Evolutionary conservation across 2,113 vertebrate genomes (phyloP), one percentile per base, ranked within the genome.

Genomic region (Nerophis lumbriciformis): DNA sequence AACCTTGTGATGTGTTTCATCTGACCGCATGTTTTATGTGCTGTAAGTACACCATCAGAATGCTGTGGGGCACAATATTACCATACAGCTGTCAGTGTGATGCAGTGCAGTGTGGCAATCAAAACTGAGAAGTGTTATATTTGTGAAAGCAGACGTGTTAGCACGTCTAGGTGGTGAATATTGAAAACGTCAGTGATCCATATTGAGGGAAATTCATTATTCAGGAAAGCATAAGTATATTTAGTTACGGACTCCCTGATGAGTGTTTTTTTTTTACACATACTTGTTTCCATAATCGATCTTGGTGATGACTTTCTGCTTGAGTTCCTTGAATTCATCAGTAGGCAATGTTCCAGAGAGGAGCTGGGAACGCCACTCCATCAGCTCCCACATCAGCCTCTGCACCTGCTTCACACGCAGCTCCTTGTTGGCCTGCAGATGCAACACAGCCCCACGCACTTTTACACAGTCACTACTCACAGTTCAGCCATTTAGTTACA

Each of bases 251-350:
- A 28, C 28, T 2, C 28, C 28, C 28, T 7, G 0, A 36, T 37
- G 51, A 11, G 39, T 12, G 1, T 57, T 47, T 65, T 37, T 47
- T 65, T 37, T 36, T 36, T 16, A 49, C 38, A 52, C 87, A 57
- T 92, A 98, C 97, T 92, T 97, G 89, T 99, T 99, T 53, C 97
- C 97, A 6, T 98, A 99, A 85, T 99, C 97, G 42, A 97, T 98
- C 89, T 93, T 98, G 63, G 94, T 98, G 2, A 96, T 99, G 77
- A 99, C 93, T 91, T 99, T 99, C 88, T 99, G 96, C 76, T 98
- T 98, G 48, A 99, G 92, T 67, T 99, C 96, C 81, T 99, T 99
- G 75, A 98, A 92, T 75, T 98, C 95, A 6, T 99, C 97, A 59
- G 92, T 95, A 8, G 96, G 97, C 82, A 98, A 69, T 0, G 97